phyloP scores from a whole-genome alignment of 2,797 vertebrate species.

The Merluccius polli region DNA sequence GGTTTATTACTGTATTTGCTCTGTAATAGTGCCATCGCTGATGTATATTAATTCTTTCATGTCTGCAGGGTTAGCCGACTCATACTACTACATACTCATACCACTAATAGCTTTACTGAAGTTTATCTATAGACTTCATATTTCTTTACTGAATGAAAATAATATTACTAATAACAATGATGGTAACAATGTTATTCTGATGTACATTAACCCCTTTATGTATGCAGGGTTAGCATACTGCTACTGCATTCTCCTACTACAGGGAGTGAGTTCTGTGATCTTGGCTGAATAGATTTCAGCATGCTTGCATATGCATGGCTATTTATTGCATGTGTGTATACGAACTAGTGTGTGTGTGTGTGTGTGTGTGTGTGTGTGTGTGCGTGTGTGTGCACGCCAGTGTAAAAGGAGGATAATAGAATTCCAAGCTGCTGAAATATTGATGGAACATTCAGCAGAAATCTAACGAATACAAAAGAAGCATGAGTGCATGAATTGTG shows the following conservation, averaged over 20 bases:
- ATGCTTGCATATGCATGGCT: not conserved
- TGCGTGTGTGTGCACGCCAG: not conserved
- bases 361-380: not conserved
- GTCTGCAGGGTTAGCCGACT: not conserved
- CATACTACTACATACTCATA: not conserved
- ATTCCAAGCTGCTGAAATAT: not conserved
- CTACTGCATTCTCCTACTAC: not conserved
- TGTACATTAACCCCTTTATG: not conserved
- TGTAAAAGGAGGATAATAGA: not conserved
- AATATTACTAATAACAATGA: not conserved
- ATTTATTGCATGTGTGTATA: not conserved
- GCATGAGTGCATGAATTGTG: not conserved
- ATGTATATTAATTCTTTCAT: not conserved
- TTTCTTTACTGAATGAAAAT: not conserved
- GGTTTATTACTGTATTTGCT: not conserved
- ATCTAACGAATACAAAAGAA: not conserved
- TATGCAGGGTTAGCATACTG: not conserved
- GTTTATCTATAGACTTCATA: not conserved
- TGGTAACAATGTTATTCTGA: not conserved
- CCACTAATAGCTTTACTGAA: not conserved
- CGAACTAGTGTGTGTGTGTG: not conserved
- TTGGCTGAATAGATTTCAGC: constrained; percentile 1
- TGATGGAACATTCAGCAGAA: not conserved
- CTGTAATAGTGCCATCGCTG: not conserved
- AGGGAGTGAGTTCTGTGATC: not conserved